A percentile compares a stretch with the other conserved stretches of the same genome.
phyloP scores from a whole-genome alignment of 2,888 invertebrate species.

The Gymnocheta viridis region DNA sequence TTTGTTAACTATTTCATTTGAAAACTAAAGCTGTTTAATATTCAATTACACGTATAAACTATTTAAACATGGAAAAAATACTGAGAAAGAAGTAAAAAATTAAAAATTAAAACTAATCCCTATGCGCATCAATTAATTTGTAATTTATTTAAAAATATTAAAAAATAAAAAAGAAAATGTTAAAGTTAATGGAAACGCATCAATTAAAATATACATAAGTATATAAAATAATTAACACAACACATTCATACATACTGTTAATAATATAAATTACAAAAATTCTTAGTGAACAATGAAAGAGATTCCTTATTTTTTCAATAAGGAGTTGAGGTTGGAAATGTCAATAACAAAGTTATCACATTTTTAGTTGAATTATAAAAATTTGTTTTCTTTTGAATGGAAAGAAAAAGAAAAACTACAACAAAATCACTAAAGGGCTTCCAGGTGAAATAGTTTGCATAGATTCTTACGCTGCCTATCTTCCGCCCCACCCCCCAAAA shows the following conservation, averaged over 20 bases:
- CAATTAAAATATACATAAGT: constrained; percentile 12
- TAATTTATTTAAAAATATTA: constrained; percentile 79
- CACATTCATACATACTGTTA: constrained; percentile 4
- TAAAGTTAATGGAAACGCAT: constrained; percentile 51
- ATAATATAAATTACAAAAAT: constrained; percentile 19
- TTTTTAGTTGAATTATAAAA: constrained; percentile 14
- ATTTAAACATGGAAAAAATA: constrained; percentile 31
- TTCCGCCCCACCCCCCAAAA: too few species aligned
- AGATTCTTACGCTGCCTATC: constrained; percentile 49
- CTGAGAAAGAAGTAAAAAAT: constrained; percentile 65
- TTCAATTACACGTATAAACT: constrained; percentile 53
- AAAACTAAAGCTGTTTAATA: constrained; percentile 42
- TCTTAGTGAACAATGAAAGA: constrained; percentile 20
- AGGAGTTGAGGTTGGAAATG: constrained; percentile 39
- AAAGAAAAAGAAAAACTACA: constrained; percentile 72
- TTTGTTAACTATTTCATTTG: constrained; percentile 36
- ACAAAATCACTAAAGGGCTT: constrained; percentile 81
- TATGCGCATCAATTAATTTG: constrained; percentile 82
- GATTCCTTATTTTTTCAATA: constrained; percentile 37
- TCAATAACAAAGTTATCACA: not conserved
- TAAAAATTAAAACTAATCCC: constrained; percentile 76
- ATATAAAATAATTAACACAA: constrained; percentile 35
- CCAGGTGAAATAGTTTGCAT: constrained; percentile 75
- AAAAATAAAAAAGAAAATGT: constrained; percentile 59
- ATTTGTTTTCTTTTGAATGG: constrained; percentile 25